These are phyloP conservation scores for Stercorarius parasiticus DNA, from an alignment of 2,113 vertebrate genomes.

Conservation along the genomic window DNA sequence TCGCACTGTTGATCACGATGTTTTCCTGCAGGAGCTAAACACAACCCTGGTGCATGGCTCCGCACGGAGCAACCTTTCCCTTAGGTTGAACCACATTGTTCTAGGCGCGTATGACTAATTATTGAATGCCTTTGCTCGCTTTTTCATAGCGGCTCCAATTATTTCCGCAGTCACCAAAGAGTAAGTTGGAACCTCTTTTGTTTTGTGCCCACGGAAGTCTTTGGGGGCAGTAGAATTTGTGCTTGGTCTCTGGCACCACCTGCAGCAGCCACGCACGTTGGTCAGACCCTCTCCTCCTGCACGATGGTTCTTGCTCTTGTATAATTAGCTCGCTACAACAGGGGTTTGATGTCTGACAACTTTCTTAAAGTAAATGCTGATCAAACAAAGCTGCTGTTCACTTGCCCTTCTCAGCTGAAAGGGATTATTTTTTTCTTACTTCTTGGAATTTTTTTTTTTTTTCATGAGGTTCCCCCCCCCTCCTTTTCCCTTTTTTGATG, in stretches of 20 bases:
- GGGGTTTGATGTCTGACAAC: neutral
- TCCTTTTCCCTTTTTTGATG: neutral
- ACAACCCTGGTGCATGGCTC: neutral
- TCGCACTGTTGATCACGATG: neutral
- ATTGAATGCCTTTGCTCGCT: neutral
- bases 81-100: neutral
- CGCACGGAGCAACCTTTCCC: neutral
- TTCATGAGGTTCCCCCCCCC: too few relatives aligned
- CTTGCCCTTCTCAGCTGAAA: conserved; percentile 3
- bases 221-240: neutral
- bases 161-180: neutral
- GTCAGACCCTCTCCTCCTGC: neutral
- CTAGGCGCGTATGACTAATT: neutral
- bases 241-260: neutral
- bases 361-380: conserved; percentile 33
- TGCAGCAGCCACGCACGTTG: neutral
- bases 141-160: conserved; percentile 2
- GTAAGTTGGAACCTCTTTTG: neutral
- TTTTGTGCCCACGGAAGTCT: neutral
- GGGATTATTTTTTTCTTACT: neutral
- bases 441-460: neutral
- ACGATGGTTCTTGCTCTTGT: neutral
- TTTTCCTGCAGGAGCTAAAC: conserved; percentile 16
- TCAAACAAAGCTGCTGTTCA: conserved; percentile 27
- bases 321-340: neutral